Evolutionary conservation across 2,888 invertebrate genomes (phyloP), one percentile per base, ranked within the genome.

Genomic region (Idaea aversata): DNA sequence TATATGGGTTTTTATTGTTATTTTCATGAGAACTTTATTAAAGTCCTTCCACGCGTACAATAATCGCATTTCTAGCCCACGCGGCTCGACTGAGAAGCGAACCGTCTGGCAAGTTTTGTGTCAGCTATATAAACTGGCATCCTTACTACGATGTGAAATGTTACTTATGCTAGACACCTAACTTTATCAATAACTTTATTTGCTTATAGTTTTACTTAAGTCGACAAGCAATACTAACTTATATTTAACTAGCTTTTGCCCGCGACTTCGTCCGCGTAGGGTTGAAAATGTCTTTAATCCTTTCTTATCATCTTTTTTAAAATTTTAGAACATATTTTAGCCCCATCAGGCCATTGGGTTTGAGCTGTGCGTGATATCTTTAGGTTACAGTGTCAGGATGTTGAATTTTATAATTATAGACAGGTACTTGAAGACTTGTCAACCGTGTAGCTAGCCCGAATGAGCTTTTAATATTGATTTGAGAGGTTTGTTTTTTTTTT

Each of bases 21-120:
- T 84, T 87, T 88, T 84, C 88, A 86, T 82, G 85, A 86, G 86
- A 84, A 87, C 84, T 88, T 88, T 88, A 88, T 87, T 88, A 88
- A 87, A 86, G 81, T 84, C 78, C 83, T 81, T 81, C 83, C 80
- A 81, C 81, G 79, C 80, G 75, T 74, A 77, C 77, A 76, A 78
- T 74, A 72, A 75, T 76, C 77, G 79, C 80, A 87, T 82, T 79
- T 86, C 82, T 84, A 76, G 74, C 79, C 78, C 76, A 76, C 77
- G 75, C 75, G 70, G 59, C 66, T 69, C 69, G 63, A 47, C 71
- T 66, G 70, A 67, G 65, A 65, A 65, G 63, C 67, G 67, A 62
- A 64, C 62, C 69, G 72, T 71, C 74, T 70, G 67, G 70, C 78
- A 70, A 77, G 80, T 76, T 75, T 74, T 75, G 80, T 77, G 84